Evolutionary conservation across 1,140 invertebrate genomes (phyloP).

Genomic region (Leptonema lineaticorne): DNA sequence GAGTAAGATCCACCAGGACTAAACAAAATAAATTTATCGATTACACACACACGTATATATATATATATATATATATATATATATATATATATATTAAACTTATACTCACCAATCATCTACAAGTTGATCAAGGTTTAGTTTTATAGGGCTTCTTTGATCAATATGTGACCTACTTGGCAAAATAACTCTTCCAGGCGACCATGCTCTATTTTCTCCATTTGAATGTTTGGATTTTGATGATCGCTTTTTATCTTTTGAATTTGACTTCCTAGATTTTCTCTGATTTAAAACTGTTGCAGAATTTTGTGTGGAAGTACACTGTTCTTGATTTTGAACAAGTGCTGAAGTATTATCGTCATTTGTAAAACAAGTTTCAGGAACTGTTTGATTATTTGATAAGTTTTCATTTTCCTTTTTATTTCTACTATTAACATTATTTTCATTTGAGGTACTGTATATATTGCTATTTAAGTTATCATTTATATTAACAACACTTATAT

Average conservation of each 20-base stretch:
- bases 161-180: constrained; percentile 46
- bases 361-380: not conserved
- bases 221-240: constrained; percentile 18
- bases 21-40: too few relatives aligned
- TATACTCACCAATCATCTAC: constrained; percentile 52
- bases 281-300: constrained; percentile 18
- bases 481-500: constrained; percentile 26
- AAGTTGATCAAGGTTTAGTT: constrained; percentile 53
- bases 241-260: constrained; percentile 49
- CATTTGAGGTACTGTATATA: constrained; percentile 22
- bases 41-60: too few relatives aligned
- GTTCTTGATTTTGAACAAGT: not conserved
- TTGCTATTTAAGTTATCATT: constrained; percentile 6
- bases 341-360: not conserved
- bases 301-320: constrained; percentile 12
- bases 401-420: not conserved
- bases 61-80: not conserved
- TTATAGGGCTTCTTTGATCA: constrained; percentile 47
- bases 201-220: constrained; percentile 44
- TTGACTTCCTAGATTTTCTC: constrained; percentile 37
- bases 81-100: not conserved
- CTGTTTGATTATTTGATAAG: not conserved
- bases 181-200: constrained; percentile 51
- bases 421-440: constrained; percentile 15
- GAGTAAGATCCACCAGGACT: constrained; percentile 33